Evolutionary conservation across 2,888 invertebrate species (phyloP).

Genomic region (Drosophila colorata): DNA sequence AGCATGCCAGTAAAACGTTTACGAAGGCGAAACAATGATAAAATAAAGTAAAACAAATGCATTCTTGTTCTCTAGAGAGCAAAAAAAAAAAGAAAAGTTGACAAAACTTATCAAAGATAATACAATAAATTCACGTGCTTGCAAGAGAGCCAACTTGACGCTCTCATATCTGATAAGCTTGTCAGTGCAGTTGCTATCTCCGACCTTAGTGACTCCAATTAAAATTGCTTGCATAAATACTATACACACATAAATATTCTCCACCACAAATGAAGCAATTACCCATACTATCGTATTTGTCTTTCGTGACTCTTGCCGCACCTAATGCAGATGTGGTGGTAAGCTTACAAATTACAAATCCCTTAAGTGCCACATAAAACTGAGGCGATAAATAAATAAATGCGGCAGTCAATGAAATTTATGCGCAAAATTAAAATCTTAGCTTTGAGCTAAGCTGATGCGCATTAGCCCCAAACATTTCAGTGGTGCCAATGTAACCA

Average conservation of each 20-base stretch:
- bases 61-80: too few species aligned
- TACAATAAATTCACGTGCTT: too few species aligned
- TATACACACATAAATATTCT: background rate
- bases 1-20: background rate
- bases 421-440: constrained; percentile 68
- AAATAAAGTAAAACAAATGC: too few species aligned
- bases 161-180: background rate
- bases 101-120: too few species aligned
- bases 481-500: constrained; percentile 18
- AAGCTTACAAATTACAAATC: constrained; percentile 62
- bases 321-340: constrained; percentile 9
- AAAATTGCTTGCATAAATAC: background rate
- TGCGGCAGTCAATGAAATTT: constrained; percentile 56
- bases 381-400: constrained; percentile 64
- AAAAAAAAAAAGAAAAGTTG: too few species aligned
- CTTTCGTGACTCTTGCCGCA: background rate
- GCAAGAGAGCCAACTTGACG: background rate
- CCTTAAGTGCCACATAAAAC: constrained; percentile 53
- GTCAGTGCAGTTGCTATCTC: background rate
- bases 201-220: constrained; percentile 8
- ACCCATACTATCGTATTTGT: background rate
- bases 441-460: constrained; percentile 53
- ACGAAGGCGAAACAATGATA: background rate
- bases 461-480: constrained; percentile 39
- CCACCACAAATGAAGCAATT: constrained; percentile 30